Base-by-base conservation (phyloP, 2,113 vertebrate species). In the Festucalex cinctus region DNA sequence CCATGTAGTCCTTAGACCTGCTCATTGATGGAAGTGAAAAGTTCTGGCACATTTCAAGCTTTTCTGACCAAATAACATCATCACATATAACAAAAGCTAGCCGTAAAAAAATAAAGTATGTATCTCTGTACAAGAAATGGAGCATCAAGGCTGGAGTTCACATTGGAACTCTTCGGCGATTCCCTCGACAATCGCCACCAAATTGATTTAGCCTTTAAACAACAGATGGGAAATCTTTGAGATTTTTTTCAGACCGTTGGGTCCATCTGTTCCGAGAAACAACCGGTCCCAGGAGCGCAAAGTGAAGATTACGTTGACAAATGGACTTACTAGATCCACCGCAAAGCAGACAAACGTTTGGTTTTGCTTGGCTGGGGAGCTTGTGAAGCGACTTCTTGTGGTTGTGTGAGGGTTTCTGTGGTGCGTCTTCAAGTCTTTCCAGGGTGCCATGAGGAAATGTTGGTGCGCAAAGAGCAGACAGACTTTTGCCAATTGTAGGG, bases 321-420 rank as follows among this genome's bases (percentile, higher is more conserved):
- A 22, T 59, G 26, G 43, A 65, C 43, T 24, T 46, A 41, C 60
- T 62, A 66, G 68, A 12, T 48, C 66, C 61, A 61, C 24, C 24
- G 5, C 51, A 24, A 22, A 51, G 2, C 64, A 62, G 35, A 65
- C 77, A 66, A 74, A 69, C 54, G 61, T 74, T 51, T 76, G 73
- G 66, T 78, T 82, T 71, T 44, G 41, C 20, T 66, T 61, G 22
- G 10, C 69, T 24, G 37, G 64, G 43, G 73, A 49, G 51, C 58
- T 70, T 75, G 28, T 53, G 63, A 22, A 68, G 68, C 32, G 60
- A 57, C 61, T 70, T 62, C 36, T 48, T 71, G 68, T 68, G 80
- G 71, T 69, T 43, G 58, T 54, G 60, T 57, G 5, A 67, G 1
- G 46, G 39, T 32, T 43, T 41, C 37, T 59, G 71, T 61, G 74